Evolutionary conservation across 2,888 invertebrate genomes (phyloP), one percentile per base, ranked within the genome.

Genomic region (Lamproptera curius): DNA sequence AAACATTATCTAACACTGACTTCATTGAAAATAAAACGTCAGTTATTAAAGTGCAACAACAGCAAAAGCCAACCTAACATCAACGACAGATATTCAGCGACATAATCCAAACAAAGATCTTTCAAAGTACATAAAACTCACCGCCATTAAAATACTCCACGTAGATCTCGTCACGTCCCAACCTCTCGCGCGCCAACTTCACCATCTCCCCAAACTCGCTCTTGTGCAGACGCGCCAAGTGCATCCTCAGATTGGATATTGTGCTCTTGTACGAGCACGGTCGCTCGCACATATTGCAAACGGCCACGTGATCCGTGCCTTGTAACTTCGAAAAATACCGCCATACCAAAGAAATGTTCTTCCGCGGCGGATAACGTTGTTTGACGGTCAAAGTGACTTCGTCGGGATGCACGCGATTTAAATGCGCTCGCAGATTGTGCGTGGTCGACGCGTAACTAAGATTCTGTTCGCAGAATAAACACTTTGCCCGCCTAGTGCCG

Each of bases 281-380:
- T 14, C 49, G 54, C 1, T 49, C 26, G 31, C 63, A 63, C 11
- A 28, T 10, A 23, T 57, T 58, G 13, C 63, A 63, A 1, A 8
- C 8, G 0, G 60, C 63, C 0, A 46, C 9, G 49, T 42, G 57
- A 0, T 51, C 39, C 0, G 23, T 16, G 0, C 28, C 6, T 1
- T 49, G 39, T 1, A 37, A 4, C 14, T 13, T 16, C 0, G 44
- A 31, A 31, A 59, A 63, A 45, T 51, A 45, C 0, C 39, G 31
- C 57, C 58, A 60, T n/a, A 54, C 11, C 1, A n/a, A 1, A 1
- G 16, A 45, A 13, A 8, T 17, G 6, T 28, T 33, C 10, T 26
- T 36, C 13, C 50, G 26, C 16, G 16, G 10, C 9, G 2, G 8
- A 9, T 1, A 8, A 0, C 10, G 10, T 2, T 10, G 13, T 14